Evolutionary conservation across 2,888 invertebrate species (phyloP), one percentile per base, ranked within the genome.

Genomic region (Lasioglossum morio): DNA sequence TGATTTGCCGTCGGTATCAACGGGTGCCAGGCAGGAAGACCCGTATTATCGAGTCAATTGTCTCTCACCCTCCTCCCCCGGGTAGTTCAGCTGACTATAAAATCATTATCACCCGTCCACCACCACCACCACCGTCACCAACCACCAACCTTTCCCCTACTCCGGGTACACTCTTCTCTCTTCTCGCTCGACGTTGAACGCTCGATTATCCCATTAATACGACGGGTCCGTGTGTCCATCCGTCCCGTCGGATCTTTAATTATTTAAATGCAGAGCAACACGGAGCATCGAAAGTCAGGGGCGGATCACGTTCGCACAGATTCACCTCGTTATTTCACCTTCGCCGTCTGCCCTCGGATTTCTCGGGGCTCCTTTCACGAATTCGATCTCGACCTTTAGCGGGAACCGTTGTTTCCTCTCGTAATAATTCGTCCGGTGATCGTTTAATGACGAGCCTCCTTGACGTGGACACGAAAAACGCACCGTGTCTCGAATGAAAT

Each of bases 21-120:
- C 92, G 94, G 94, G 94, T 94, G 94, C 94, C 94, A 94, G 94
- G 94, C 94, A 94, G 94, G 94, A 94, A 94, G 94, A 92, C 93
- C 94, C 94, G 94, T 94, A 94, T 94, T 94, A 94, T 94, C 94
- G 94, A 92, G 90, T 92, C 94, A 94, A 94, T 94, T 94, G 94
- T 94, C 94, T 94, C 94, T 94, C 94, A 93, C 92, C 91, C 94
- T 92, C 91, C 90, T 91, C 91, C 92, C 91, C 89, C 85, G 81
- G 82, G 57, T 90, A 89, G 92, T 91, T 92, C 92, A 92, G 93
- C 91, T 93, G 91, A 94, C 94, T 94, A 94, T 94, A 94, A 94
- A 94, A 94, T 94, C 94, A 94, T 94, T 94, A 94, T 94, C 94
- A 93, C 94, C 91, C 92, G 90, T 89, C 92, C 91, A 90, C 78